These are phyloP conservation scores for Hydrolagus colliei DNA, from an alignment of 2,797 vertebrate species.

Conservation along the genomic window DNA sequence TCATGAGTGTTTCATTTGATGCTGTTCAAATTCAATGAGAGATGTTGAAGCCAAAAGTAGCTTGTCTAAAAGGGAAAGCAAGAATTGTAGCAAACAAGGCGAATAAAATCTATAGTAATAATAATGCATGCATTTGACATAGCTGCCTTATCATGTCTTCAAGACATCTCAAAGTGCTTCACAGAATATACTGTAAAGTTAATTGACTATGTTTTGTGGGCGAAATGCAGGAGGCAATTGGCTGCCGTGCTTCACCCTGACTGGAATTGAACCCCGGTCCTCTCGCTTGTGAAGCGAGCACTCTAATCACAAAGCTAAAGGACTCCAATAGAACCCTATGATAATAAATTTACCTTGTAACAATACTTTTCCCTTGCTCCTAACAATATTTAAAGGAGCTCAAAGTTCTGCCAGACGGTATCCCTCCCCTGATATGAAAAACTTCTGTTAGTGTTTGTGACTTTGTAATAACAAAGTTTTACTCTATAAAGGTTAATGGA, in stretches of 20 bases:
- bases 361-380: background rate
- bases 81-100: too few species aligned
- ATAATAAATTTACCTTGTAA: background rate
- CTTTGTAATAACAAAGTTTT: background rate
- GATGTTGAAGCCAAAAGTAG: background rate
- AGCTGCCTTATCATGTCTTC: background rate
- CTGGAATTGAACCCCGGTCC: too few species aligned
- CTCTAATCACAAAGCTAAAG: too few species aligned
- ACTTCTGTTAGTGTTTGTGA: background rate
- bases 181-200: background rate
- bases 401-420: background rate
- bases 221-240: too few species aligned
- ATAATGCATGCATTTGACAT: too few species aligned
- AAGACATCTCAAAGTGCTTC: background rate
- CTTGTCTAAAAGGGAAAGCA: background rate
- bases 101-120: too few species aligned
- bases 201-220: background rate
- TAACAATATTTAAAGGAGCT: background rate
- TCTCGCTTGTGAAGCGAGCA: too few species aligned
- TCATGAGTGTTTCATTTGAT: background rate
- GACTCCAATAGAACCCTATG: background rate
- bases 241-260: too few species aligned
- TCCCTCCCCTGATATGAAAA: background rate
- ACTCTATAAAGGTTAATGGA: background rate
- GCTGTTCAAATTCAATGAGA: background rate